Conservation (phyloP, 2,888 invertebrate genomes). For the Leucania comma region DNA sequence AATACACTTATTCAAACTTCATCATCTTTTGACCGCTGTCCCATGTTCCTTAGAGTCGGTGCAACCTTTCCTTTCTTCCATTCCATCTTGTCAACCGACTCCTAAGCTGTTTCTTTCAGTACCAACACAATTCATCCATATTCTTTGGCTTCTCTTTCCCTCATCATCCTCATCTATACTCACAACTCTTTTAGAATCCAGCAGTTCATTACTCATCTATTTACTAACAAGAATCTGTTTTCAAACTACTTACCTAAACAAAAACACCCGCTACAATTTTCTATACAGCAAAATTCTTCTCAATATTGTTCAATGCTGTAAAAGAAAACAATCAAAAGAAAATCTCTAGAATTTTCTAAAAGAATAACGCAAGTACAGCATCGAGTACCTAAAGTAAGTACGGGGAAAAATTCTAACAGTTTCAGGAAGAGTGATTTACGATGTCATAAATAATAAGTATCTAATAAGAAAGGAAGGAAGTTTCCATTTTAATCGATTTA, state of each 20-base stretch:
- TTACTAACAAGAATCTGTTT: not conserved
- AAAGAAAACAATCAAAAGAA: slow-evolving; percentile 10
- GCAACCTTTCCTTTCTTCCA: too few species aligned
- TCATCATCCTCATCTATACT: too few species aligned
- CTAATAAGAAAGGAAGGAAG: slow-evolving; percentile 65
- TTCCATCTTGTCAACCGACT: too few species aligned
- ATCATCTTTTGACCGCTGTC: too few species aligned
- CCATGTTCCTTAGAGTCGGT: too few species aligned
- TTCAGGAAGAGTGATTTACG: slow-evolving; percentile 65
- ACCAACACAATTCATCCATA: too few species aligned
- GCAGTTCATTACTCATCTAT: not conserved
- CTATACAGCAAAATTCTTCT: not conserved
- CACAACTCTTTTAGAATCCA: not conserved
- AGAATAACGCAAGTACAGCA: slow-evolving; percentile 26
- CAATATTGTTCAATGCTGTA: slow-evolving; percentile 12
- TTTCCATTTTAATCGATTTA: slow-evolving; percentile 67
- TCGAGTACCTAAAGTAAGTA: slow-evolving; percentile 40
- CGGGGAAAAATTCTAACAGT: slow-evolving; percentile 47
- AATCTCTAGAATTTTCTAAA: slow-evolving; percentile 14
- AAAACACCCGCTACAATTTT: not conserved
- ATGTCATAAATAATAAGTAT: slow-evolving; percentile 72
- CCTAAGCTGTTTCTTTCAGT: too few species aligned
- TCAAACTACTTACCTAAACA: not conserved
- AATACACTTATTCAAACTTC: too few species aligned
- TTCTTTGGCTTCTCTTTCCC: too few species aligned